Conservation (phyloP, 2,797 vertebrate species). For the Buphagus erythrorhynchus region DNA sequence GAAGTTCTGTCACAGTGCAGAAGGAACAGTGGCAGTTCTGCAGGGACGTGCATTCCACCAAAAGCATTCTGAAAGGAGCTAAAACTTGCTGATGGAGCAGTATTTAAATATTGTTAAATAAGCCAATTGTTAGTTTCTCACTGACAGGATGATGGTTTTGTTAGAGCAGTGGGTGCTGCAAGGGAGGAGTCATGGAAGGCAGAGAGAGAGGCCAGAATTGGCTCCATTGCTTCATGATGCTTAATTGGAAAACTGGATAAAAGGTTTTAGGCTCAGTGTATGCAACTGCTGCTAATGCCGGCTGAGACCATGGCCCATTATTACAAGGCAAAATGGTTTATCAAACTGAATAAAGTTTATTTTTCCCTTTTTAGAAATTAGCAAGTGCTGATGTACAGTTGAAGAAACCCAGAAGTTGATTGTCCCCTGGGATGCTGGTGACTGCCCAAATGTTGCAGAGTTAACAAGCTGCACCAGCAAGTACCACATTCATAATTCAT, state of each 20-base stretch:
- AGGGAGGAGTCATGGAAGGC: neutral
- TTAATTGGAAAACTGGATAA: neutral
- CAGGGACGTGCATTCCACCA: neutral
- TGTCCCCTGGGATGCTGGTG: neutral
- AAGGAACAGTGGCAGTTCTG: neutral
- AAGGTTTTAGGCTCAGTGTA: neutral
- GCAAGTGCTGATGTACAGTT: neutral
- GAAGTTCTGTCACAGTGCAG: neutral
- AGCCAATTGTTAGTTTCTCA: neutral
- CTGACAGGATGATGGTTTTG: neutral
- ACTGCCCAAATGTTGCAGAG: neutral
- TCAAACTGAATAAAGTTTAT: neutral
- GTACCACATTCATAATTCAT: neutral
- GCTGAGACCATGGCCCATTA: neutral
- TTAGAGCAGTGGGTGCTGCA: neutral
- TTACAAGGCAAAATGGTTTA: neutral
- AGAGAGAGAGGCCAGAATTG: neutral
- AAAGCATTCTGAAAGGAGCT: neutral
- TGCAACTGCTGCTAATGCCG: neutral
- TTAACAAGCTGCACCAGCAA: neutral
- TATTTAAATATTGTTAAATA: neutral
- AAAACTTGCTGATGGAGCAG: neutral
- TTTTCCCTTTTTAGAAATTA: neutral
- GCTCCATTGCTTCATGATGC: neutral
- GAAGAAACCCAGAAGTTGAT: neutral